Evolutionary conservation across 2,888 invertebrate genomes (phyloP), one percentile per base, ranked within the genome.

Genomic region (Arenicola marina): DNA sequence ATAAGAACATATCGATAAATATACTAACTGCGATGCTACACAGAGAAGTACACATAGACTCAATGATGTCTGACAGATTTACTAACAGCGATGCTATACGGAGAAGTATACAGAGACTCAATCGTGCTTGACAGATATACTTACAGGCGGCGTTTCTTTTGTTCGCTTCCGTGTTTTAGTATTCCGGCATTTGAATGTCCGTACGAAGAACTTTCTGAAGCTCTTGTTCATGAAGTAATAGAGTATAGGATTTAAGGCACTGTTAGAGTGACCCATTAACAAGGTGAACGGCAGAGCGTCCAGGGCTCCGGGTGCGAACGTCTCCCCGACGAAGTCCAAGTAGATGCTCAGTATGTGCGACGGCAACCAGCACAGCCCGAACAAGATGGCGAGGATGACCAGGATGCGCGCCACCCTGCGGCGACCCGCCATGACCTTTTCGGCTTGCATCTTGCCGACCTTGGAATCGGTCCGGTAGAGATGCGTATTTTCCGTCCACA

Each of bases 311-410:
- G 26, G 7, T 11, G 48, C 48, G 45, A 83, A 74, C 31, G 86
- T 86, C 29, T 70, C 75, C n/a, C n/a, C n/a, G 15, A 59, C 61
- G 18, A 89, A 86, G 75, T 91, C 91, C 4, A 89, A 81, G 57
- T 91, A 83, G 21, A 91, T 85, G 75, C 87, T 88, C 28, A 89
- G 84, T 51, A 89, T 88, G 81, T 90, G 90, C 85, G 91, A 90
- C 0, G 91, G 91, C 51, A 91, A 84, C 91, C 91, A 92, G 82
- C 91, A 92, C 2, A 89, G 78, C 0, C 90, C 91, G 76, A 92
- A 92, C 28, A 91, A 86, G 1, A 90, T 87, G 0, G 91, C 91
- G 18, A 91, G 84, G 0, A 90, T 86, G 0, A 91, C 85, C 24
- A 91, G 85, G 68, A 91, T 90, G 87, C 89, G 89, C 0, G 91